Evolutionary conservation across 2,113 vertebrate genomes (phyloP).

Genomic region (Nipponia nippon): DNA sequence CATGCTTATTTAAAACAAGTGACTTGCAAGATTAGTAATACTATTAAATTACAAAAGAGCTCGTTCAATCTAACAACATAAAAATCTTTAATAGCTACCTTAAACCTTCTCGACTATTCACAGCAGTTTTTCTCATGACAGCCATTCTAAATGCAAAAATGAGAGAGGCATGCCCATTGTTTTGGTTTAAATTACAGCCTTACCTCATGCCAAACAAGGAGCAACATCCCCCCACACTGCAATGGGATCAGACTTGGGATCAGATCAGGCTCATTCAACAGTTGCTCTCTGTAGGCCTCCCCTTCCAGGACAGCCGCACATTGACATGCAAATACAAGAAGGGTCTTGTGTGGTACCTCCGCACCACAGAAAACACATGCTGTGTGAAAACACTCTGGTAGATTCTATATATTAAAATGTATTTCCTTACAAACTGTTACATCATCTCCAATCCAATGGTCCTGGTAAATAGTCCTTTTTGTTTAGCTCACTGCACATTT

Average conservation of each 20-base stretch:
- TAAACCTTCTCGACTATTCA: background rate
- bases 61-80: background rate
- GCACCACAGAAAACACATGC: accelerated
- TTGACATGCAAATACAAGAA: background rate
- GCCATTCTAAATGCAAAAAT: background rate
- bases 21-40: background rate
- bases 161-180: background rate
- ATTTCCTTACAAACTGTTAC: background rate
- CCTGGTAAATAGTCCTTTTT: background rate
- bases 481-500: background rate
- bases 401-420: background rate
- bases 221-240: background rate
- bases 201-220: background rate
- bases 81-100: background rate
- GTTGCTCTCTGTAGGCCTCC: background rate
- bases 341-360: background rate
- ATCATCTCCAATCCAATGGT: background rate
- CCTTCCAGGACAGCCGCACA: background rate
- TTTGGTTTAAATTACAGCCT: background rate
- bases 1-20: background rate
- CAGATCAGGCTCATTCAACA: background rate
- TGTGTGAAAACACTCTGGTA: background rate
- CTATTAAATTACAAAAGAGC: background rate
- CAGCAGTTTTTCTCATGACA: background rate
- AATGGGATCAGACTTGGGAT: background rate